Conservation (phyloP, 2,797 vertebrate genomes). For the Euphonia xanthogaster region DNA sequence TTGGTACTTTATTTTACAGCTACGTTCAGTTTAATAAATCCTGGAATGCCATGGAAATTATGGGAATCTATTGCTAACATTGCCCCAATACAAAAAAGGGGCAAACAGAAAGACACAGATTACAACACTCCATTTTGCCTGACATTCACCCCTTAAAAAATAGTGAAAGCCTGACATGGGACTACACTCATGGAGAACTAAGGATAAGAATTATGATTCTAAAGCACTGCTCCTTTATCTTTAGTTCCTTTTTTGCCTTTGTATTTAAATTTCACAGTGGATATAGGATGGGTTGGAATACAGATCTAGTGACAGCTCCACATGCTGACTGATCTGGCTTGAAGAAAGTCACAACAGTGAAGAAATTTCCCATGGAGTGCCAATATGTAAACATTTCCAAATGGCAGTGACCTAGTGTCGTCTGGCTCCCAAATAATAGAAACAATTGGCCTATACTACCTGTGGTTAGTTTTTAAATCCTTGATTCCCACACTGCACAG, state of each 20-base stretch:
- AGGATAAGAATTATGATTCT: background rate
- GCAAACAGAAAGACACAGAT: background rate
- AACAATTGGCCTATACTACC: background rate
- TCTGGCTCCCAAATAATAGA: background rate
- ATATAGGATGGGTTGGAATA: background rate
- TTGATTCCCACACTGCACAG: background rate
- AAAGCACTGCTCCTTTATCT: fast-evolving
- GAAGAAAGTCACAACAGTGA: background rate
- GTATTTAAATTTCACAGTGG: background rate
- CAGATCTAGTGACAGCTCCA: background rate
- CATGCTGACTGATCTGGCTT: background rate
- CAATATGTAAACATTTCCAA: background rate
- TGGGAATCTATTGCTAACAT: background rate
- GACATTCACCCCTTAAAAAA: background rate
- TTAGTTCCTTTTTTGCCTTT: background rate
- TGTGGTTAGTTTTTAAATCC: background rate
- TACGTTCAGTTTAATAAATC: background rate
- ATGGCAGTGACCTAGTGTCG: background rate
- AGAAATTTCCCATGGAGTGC: background rate
- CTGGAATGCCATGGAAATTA: background rate
- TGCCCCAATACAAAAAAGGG: background rate
- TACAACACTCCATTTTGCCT: background rate
- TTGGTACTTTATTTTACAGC: background rate
- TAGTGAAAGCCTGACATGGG: background rate
- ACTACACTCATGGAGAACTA: background rate